Conservation (phyloP, 2,888 invertebrate genomes). For the Dynastes hyllus region DNA sequence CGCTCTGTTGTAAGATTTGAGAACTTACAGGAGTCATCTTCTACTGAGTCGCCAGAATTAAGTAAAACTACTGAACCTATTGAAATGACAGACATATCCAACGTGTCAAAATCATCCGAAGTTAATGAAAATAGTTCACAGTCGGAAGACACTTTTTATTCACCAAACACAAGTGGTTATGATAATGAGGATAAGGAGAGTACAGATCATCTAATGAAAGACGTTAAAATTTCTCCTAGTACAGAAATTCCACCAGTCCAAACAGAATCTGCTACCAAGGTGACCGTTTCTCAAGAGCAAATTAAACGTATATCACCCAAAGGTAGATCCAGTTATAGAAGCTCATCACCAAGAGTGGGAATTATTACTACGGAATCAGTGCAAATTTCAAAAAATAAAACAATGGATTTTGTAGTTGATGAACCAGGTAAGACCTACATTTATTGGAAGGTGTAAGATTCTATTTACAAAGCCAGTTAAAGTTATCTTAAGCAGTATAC, state of each 20-base stretch:
- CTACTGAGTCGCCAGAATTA: slow-evolving; percentile 14
- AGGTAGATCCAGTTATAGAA: slow-evolving; percentile 29
- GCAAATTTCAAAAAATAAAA: neutral
- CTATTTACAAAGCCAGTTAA: no score
- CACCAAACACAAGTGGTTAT: slow-evolving; percentile 23
- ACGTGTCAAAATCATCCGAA: slow-evolving; percentile 14
- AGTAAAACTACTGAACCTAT: slow-evolving; percentile 4
- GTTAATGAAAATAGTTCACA: slow-evolving; percentile 20
- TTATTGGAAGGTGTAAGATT: no score
- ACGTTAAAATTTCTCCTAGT: neutral
- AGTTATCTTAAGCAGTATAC: no score
- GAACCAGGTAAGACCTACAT: neutral
- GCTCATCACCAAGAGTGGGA: neutral
- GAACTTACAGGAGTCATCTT: slow-evolving; percentile 19
- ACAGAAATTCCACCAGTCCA: neutral
- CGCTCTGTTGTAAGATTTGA: slow-evolving; percentile 47
- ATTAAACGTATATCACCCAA: slow-evolving; percentile 3
- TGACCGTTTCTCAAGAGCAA: neutral
- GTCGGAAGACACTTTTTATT: slow-evolving; percentile 19
- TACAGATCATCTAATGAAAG: neutral
- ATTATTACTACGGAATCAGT: neutral
- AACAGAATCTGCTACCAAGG: neutral
- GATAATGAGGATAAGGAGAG: slow-evolving; percentile 24
- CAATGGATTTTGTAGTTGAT: neutral
- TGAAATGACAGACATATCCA: slow-evolving; percentile 14